These are phyloP conservation scores for Plebejus argus DNA, from an alignment of 2,888 invertebrate genomes.

Conservation along the genomic window DNA sequence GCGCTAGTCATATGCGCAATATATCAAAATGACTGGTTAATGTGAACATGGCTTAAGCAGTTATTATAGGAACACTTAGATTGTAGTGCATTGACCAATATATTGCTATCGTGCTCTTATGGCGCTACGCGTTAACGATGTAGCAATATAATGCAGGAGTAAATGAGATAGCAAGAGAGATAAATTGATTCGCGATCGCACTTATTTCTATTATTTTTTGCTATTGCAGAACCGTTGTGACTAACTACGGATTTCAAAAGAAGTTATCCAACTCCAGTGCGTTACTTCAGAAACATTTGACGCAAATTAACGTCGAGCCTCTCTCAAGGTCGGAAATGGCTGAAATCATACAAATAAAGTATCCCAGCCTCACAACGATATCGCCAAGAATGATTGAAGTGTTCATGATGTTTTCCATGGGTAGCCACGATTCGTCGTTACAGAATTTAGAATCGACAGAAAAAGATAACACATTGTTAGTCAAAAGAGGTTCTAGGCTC, in stretches of 20 bases:
- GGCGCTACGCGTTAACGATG: too few species aligned
- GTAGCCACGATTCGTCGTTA: conserved; percentile 80
- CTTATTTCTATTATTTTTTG: neutral
- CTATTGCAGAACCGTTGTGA: conserved; percentile 77
- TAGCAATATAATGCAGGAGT: too few species aligned
- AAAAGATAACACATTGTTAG: conserved; percentile 51
- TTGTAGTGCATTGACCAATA: too few species aligned
- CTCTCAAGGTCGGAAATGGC: conserved; percentile 88
- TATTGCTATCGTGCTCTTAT: too few species aligned
- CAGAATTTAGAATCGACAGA: conserved; percentile 61
- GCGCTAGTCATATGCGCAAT: too few species aligned
- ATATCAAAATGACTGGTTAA: too few species aligned
- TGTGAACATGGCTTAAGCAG: too few species aligned
- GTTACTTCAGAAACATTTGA: conserved; percentile 90
- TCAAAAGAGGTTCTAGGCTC: conserved; percentile 80
- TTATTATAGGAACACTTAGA: too few species aligned
- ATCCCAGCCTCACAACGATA: conserved; percentile 86
- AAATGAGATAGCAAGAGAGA: too few species aligned
- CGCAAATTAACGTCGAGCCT: conserved; percentile 90
- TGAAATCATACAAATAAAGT: conserved; percentile 84
- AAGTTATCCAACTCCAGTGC: conserved; percentile 83
- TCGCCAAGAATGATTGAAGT: conserved; percentile 90
- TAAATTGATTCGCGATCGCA: too few species aligned
- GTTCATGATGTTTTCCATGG: conserved; percentile 89
- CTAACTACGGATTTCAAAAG: conserved; percentile 82